A percentile compares a stretch with the other conserved stretches of the same genome.
Conservation (phyloP, 1,140 invertebrate species). For the Daktulosphaira vitifoliae region DNA sequence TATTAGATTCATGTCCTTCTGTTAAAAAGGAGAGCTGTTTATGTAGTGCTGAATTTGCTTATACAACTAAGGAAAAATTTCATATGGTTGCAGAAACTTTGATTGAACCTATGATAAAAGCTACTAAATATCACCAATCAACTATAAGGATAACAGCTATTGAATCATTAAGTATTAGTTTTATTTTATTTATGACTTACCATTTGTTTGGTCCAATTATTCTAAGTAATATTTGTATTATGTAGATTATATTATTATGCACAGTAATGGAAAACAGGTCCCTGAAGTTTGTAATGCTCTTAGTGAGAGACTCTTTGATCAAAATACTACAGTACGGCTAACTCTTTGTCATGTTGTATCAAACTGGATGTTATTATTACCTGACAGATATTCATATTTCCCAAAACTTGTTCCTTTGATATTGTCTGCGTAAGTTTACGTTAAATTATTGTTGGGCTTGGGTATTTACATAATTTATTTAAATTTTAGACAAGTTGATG, state of each 20-base stretch:
- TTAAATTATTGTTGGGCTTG: no score
- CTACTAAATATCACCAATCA: constrained; percentile 71
- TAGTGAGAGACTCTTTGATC: constrained; percentile 68
- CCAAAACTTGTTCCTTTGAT: constrained; percentile 63
- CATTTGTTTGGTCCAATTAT: no score
- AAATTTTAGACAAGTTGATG: constrained; percentile 55
- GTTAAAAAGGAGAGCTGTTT: constrained; percentile 68
- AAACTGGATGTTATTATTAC: constrained; percentile 57
- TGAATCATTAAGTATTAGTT: constrained; percentile 55
- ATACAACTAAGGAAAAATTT: constrained; percentile 57
- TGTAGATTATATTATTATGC: constrained; percentile 49
- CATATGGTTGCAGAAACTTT: constrained; percentile 62
- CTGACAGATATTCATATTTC: constrained; percentile 71
- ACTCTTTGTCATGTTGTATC: constrained; percentile 58
- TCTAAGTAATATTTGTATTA: neutral
- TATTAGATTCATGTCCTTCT: constrained; percentile 65
- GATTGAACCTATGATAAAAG: constrained; percentile 59
- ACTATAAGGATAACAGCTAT: constrained; percentile 64
- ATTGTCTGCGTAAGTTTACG: constrained; percentile 51
- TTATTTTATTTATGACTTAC: neutral
- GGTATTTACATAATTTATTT: no score
- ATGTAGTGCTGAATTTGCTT: constrained; percentile 57
- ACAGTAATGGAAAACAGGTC: constrained; percentile 54
- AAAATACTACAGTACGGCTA: constrained; percentile 54
- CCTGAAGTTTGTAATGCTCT: constrained; percentile 55